A percentile compares a stretch with the other conserved stretches of the same genome.
Conservation (phyloP, 2,888 invertebrate genomes). For the Junonia oenone region DNA sequence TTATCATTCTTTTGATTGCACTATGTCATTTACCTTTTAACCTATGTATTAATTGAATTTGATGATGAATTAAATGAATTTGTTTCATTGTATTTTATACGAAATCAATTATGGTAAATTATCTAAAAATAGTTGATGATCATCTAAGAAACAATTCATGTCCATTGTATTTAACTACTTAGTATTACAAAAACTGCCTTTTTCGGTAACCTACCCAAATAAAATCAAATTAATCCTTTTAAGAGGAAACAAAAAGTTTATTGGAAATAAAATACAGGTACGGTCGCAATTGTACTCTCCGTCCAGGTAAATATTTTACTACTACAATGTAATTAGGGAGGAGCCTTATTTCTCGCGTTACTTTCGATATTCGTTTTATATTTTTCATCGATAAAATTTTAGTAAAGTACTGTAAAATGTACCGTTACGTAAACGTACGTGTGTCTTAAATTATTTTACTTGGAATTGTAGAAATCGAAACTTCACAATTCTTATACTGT, state of each 20-base stretch:
- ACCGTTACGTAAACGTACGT: too few relatives aligned
- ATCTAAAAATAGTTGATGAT: too few relatives aligned
- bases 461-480: neutral
- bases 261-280: constrained; percentile 3
- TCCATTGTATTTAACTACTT: too few relatives aligned
- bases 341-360: neutral
- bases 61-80: too few relatives aligned
- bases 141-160: too few relatives aligned
- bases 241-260: neutral
- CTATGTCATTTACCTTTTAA: too few relatives aligned
- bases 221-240: neutral
- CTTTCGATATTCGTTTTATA: neutral
- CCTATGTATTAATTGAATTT: too few relatives aligned
- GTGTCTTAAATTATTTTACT: neutral
- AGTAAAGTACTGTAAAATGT: too few relatives aligned
- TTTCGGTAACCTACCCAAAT: constrained; percentile 2
- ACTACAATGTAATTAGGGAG: neutral
- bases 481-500: neutral
- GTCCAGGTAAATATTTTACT: constrained; percentile 8
- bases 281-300: neutral
- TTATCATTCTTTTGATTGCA: too few relatives aligned
- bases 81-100: too few relatives aligned
- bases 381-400: neutral
- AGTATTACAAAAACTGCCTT: too few relatives aligned
- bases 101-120: too few relatives aligned